Percentiles rank a stretch among this genome's conserved stretches.
phyloP scores from a whole-genome alignment of 1,140 invertebrate species.

The Myzus persicae region DNA sequence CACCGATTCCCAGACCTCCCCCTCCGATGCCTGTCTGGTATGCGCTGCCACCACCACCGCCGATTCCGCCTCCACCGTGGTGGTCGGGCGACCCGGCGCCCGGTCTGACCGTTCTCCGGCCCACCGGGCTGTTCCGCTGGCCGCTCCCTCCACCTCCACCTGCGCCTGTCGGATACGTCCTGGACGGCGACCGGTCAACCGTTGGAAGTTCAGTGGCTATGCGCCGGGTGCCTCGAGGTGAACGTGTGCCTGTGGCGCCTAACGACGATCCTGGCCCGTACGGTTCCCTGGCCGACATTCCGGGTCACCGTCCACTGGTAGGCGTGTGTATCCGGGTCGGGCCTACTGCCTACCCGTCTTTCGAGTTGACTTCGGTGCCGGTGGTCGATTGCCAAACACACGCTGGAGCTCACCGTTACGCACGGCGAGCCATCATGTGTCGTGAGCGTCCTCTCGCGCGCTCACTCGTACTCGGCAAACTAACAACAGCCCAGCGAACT shows the following conservation, averaged over 20 bases:
- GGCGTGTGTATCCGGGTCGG: neutral
- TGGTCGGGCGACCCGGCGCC: constrained; percentile 56
- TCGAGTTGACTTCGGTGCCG: neutral
- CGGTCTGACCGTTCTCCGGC: constrained; percentile 60
- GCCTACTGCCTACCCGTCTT: neutral
- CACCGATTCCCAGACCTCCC: neutral
- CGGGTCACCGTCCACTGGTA: neutral
- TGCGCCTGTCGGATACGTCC: constrained; percentile 69
- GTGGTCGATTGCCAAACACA: neutral
- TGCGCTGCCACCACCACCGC: constrained; percentile 21
- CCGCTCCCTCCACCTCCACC: constrained; percentile 64
- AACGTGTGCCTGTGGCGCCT: constrained; percentile 68
- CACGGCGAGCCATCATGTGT: neutral
- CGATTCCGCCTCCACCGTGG: neutral
- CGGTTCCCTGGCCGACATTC: constrained; percentile 69
- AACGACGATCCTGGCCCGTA: constrained; percentile 70
- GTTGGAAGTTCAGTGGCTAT: constrained; percentile 76
- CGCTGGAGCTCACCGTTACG: neutral
- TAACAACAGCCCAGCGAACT: neutral
- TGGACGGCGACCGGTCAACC: constrained; percentile 83
- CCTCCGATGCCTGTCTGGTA: constrained; percentile 25
- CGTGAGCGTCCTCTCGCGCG: neutral
- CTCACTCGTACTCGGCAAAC: neutral
- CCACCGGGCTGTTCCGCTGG: constrained; percentile 69
- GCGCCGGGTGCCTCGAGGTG: constrained; percentile 71